Base-by-base conservation (phyloP, 2,888 invertebrate species). In the Macroteleia sp. region DNA sequence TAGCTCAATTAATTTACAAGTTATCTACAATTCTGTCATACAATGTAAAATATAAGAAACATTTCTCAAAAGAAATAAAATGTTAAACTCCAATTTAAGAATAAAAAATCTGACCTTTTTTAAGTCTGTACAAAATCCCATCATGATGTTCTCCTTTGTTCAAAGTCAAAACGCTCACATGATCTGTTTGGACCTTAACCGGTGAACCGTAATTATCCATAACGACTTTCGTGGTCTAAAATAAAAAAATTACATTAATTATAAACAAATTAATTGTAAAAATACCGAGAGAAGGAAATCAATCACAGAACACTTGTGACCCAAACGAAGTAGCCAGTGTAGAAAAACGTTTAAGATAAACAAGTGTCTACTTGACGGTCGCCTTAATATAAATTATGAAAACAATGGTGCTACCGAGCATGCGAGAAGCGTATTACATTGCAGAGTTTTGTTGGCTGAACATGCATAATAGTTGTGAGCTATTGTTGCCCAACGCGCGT, bases 61-160 rank as follows among this genome's bases (percentile, higher is more conserved):
- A n/a, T n/a, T n/a, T n/a, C n/a, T n/a, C n/a, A n/a, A n/a, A n/a
- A n/a, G n/a, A n/a, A n/a, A n/a, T n/a, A n/a, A n/a, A n/a, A n/a
- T n/a, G n/a, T n/a, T n/a, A n/a, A n/a, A n/a, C n/a, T n/a, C n/a
- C n/a, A n/a, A n/a, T n/a, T n/a, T n/a, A n/a, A n/a, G n/a, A n/a
- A n/a, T n/a, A n/a, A n/a, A n/a, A 59, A 59, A 6, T 30, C 54
- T 39, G 70, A 92, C 93, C 92, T 91, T 92, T 92, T 77, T 92
- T 90, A 5, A 93, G 83, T 78, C 92, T 90, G 81, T 92, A 96
- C 28, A 97, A 92, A 76, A 95, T 94, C 70, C 95, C 94, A 92
- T 97, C 96, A 82, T 94, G 94, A 90, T 96, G 95, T 89, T 95
- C 95, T 82, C 94, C 95, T 90, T 96, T 95, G 88, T 95, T 94